Evolutionary conservation across 2,888 invertebrate species (phyloP).

Genomic region (Chromoteleia sp.): DNA sequence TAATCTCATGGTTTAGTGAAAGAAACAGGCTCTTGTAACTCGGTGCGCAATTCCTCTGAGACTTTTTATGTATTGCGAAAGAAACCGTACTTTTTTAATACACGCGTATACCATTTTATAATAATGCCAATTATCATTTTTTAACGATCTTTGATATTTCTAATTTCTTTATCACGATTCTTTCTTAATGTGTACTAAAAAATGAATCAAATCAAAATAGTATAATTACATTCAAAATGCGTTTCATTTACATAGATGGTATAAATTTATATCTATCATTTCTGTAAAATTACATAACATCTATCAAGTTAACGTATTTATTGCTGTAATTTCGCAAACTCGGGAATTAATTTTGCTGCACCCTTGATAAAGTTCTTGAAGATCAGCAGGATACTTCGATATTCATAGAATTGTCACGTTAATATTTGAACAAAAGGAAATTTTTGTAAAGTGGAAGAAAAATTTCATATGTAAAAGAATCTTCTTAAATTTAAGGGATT

Average conservation of each 20-base stretch:
- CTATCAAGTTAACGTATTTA: too few relatives aligned
- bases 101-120: too few relatives aligned
- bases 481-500: too few relatives aligned
- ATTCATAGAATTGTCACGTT: not conserved
- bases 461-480: not conserved
- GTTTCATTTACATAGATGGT: not conserved
- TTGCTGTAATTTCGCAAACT: too few relatives aligned
- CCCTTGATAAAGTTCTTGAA: not conserved
- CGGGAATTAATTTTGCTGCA: not conserved
- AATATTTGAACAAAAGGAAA: not conserved
- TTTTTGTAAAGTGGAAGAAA: not conserved
- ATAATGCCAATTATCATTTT: not conserved
- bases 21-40: conserved; percentile 36
- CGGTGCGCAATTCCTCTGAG: conserved; percentile 26
- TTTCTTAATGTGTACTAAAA: not conserved
- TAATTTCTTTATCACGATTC: not conserved
- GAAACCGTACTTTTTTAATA: too few relatives aligned
- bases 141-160: conserved; percentile 32
- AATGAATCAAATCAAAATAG: too few relatives aligned
- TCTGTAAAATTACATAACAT: not conserved
- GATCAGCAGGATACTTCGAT: not conserved
- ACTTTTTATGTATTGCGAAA: not conserved
- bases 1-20: conserved; percentile 56
- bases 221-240: too few relatives aligned
- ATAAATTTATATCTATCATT: not conserved